Evolutionary conservation across 2,888 invertebrate genomes (phyloP).

Genomic region (Cremastobaeus sp.): DNA sequence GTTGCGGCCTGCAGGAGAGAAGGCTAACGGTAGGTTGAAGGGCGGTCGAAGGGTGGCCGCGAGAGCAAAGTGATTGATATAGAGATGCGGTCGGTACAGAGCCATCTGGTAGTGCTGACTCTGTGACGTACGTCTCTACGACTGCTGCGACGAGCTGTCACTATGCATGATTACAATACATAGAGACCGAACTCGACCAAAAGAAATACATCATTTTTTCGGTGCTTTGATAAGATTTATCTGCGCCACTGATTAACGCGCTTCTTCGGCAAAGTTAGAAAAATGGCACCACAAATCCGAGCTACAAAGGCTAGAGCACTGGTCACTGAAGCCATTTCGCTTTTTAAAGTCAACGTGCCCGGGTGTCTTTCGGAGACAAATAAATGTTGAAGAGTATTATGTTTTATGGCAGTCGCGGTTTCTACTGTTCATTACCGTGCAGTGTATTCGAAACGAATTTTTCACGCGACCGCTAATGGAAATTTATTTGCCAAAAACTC

Average conservation of each 20-base stretch:
- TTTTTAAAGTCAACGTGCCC: conserved; percentile 14
- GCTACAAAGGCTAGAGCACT: conserved; percentile 18
- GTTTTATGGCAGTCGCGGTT: conserved; percentile 7
- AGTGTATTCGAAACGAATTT: too few relatives aligned
- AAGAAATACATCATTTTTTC: conserved; percentile 55
- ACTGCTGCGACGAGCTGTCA: conserved; percentile 71
- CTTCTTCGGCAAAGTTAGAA: conserved; percentile 52
- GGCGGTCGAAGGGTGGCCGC: conserved; percentile 70
- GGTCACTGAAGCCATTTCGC: conserved; percentile 15
- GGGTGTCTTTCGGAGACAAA: conserved; percentile 8
- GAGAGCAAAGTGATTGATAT: conserved; percentile 77
- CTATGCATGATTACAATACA: conserved; percentile 60
- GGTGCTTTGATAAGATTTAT: conserved; percentile 49
- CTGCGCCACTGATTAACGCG: conserved; percentile 41
- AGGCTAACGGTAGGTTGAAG: conserved; percentile 63
- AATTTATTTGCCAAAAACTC: conserved; percentile 63
- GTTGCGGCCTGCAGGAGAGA: conserved; percentile 61
- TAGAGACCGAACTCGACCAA: conserved; percentile 22
- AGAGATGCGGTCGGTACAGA: conserved; percentile 75
- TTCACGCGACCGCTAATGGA: too few relatives aligned
- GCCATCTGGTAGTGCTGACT: conserved; percentile 77
- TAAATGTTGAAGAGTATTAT: conserved; percentile 14
- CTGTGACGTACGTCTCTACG: conserved; percentile 76
- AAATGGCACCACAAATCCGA: conserved; percentile 35
- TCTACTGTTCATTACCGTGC: too few relatives aligned